Percentiles rank a stretch among this genome's conserved stretches.
These are phyloP conservation scores for Cirrhinus molitorella DNA, from an alignment of 2,797 vertebrate genomes.

Conservation along the genomic window DNA sequence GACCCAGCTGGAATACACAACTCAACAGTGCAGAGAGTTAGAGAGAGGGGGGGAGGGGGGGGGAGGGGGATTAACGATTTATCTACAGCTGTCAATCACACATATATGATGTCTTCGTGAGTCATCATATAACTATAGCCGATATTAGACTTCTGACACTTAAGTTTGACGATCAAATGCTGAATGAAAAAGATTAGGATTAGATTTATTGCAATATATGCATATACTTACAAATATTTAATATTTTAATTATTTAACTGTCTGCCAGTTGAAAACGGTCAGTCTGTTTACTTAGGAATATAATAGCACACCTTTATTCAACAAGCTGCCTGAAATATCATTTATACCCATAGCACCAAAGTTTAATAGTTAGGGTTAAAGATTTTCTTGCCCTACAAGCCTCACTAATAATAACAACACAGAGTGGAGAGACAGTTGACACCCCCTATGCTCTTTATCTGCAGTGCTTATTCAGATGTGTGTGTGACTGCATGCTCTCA, in stretches of 20 bases:
- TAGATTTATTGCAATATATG: neutral
- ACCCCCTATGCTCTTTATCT: constrained; percentile 20
- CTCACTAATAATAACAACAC: constrained; percentile 19
- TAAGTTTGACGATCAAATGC: neutral
- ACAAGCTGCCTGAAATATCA: neutral
- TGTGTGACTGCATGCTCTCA: constrained; percentile 44
- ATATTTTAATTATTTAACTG: neutral
- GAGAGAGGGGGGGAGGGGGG: constrained; percentile 1
- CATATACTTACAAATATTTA: neutral
- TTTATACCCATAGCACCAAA: neutral
- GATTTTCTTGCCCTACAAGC: neutral
- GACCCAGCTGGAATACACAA: constrained; percentile 86
- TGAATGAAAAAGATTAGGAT: neutral
- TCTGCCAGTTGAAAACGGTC: neutral
- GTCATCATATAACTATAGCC: neutral
- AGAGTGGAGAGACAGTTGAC: constrained; percentile 29
- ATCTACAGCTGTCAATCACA: constrained; percentile 17
- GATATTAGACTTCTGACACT: neutral
- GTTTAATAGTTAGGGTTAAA: constrained; percentile 16
- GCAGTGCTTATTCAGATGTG: constrained; percentile 61
- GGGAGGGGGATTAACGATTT: constrained; percentile 6
- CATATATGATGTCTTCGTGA: neutral
- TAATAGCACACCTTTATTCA: neutral
- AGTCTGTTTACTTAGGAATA: too few relatives aligned
- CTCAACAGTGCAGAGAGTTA: constrained; percentile 74